Evolutionary conservation across 2,113 vertebrate species (phyloP).

Genomic region (Sterna hirundo): DNA sequence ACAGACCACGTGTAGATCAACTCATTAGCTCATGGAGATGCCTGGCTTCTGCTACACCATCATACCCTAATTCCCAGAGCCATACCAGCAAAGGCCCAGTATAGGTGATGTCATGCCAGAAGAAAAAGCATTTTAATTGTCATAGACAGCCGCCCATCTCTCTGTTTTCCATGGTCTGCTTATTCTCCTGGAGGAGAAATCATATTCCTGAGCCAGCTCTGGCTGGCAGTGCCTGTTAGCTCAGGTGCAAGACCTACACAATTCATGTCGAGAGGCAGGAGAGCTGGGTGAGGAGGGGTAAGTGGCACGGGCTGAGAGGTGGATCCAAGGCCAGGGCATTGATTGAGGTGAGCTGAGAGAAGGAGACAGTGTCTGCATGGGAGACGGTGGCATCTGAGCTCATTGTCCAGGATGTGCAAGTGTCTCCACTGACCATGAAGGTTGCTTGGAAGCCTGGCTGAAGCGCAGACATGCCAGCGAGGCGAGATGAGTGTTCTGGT

Average conservation of each 20-base stretch:
- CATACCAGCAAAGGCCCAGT: background rate
- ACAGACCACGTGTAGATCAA: background rate
- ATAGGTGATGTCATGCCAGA: background rate
- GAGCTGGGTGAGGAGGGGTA: background rate
- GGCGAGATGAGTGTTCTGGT: background rate
- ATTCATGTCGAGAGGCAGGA: background rate
- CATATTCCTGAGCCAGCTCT: background rate
- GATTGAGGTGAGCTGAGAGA: background rate
- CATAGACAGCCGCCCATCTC: background rate
- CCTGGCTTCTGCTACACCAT: background rate
- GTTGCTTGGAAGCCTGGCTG: background rate
- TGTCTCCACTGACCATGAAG: background rate
- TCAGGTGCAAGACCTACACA: fast-evolving
- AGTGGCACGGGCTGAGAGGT: background rate
- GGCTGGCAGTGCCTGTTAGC: background rate
- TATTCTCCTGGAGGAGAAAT: background rate
- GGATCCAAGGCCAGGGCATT: background rate
- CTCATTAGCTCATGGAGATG: background rate
- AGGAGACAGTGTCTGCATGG: background rate
- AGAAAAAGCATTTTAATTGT: background rate
- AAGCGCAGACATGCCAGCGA: background rate
- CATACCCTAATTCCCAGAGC: background rate
- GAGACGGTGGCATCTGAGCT: background rate
- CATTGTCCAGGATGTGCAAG: background rate
- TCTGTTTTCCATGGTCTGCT: background rate